Base-by-base conservation (phyloP, 1,140 invertebrate genomes). In the Drosophila nasuta region DNA sequence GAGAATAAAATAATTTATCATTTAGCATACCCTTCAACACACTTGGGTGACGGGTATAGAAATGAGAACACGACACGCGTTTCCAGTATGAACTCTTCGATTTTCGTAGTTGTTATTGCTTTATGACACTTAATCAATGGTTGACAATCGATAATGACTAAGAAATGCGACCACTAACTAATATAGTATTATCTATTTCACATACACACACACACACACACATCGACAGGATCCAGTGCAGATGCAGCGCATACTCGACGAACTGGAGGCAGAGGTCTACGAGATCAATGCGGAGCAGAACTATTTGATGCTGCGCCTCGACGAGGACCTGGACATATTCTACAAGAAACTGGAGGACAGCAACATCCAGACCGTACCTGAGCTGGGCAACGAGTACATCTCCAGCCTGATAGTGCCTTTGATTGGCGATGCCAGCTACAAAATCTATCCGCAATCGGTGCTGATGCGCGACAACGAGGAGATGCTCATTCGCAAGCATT, bases 281-380 rank as follows among this genome's bases (percentile, higher is more conserved):
- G 88, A 92, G 57, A 92, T 92, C 11, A 92, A 92, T 66, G 82
- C 81, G 5, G 92, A 92, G 45, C 88, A 92, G 15, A 77, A 92
- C 56, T 91, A 60, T 59, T 62, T 92, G 3, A 65, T 92, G 54
- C 15, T 91, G 25, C 79, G 77, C 8, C 49, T 92, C 0, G 77
- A 91, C 30, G 81, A 91, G 3, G 35, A 78, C 8, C 58, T 92
- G 41, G 77, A 91, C 17, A 51, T 57, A 4, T 91, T 92, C 45
- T 80, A 62, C 20, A 79, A 81, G 38, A 79, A 79, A 49, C 56
- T 92, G 5, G 45, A 68, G 52, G 75, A 70, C 25, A 77, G 77
- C 58, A 77, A 81, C 54, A 82, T 92, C 38, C 57, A 45, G 25
- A 77, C 52, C 5, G 51, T 81, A 64, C 60, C 68, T 48, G 74